Percentiles rank a stretch among this genome's conserved stretches.
Evolutionary conservation across 2,113 vertebrate species (phyloP).

Genomic region (Drymodes brunneopygia): DNA sequence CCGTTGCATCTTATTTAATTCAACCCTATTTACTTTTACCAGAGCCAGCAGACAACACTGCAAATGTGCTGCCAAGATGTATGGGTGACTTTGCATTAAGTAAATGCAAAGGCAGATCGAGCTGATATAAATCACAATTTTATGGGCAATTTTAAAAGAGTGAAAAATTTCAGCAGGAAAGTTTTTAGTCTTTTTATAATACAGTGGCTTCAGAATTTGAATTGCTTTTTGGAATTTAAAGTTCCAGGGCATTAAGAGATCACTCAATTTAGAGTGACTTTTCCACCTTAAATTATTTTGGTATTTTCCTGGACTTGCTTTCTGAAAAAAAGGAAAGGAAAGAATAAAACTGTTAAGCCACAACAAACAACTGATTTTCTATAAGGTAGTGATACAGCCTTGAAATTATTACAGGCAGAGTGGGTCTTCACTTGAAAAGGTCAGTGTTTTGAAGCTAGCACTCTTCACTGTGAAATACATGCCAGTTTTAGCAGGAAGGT

Average conservation of each 20-base stretch:
- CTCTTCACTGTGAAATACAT: background rate
- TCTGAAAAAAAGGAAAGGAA: background rate
- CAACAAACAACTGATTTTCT: background rate
- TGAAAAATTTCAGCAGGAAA: background rate
- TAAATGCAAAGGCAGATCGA: slow-evolving; percentile 10
- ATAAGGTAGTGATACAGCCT: background rate
- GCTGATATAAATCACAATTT: background rate
- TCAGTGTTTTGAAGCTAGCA: background rate
- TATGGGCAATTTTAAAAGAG: background rate
- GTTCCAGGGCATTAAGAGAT: background rate
- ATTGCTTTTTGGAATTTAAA: background rate
- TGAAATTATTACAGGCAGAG: background rate
- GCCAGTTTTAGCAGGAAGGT: background rate
- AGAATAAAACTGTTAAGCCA: background rate
- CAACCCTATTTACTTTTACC: background rate
- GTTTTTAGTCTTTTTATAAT: background rate
- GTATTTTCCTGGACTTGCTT: background rate
- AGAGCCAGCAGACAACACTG: background rate
- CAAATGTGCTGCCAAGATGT: slow-evolving; percentile 10
- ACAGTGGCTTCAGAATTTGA: background rate
- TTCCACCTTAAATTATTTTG: background rate
- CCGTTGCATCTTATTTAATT: background rate
- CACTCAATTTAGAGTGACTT: background rate
- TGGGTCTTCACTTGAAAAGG: background rate
- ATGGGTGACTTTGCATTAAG: slow-evolving; percentile 12